Percentiles rank a stretch among this genome's conserved stretches.
These are phyloP conservation scores for Monochamus saltuarius DNA, from an alignment of 1,140 invertebrate species.

Conservation along the genomic window DNA sequence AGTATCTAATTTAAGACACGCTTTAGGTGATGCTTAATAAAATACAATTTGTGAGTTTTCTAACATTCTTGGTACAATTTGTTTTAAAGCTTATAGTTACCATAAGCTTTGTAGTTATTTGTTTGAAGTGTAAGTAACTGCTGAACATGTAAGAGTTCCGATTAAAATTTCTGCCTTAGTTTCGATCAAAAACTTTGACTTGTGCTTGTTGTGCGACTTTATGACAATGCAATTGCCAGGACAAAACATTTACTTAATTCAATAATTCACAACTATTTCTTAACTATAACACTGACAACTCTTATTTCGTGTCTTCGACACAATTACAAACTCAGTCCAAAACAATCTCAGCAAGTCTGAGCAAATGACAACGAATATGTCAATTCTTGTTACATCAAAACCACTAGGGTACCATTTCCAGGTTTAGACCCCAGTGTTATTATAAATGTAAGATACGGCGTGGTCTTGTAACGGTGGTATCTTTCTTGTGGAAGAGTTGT, in stretches of 20 bases:
- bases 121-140: slow-evolving; percentile 2
- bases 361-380: not conserved
- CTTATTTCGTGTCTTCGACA: not conserved
- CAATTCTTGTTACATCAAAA: not conserved
- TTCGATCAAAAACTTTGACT: slow-evolving; percentile 6
- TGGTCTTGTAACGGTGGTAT: slow-evolving; percentile 65
- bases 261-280: slow-evolving; percentile 5
- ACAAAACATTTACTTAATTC: slow-evolving; percentile 2
- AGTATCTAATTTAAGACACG: slow-evolving; percentile 29
- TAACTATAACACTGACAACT: not conserved
- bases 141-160: too few species aligned
- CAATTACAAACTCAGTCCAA: not conserved
- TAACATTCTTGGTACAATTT: slow-evolving; percentile 14
- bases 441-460: slow-evolving; percentile 75
- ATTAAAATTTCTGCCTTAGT: slow-evolving; percentile 11
- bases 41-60: slow-evolving; percentile 21
- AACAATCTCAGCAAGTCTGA: not conserved
- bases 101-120: slow-evolving; percentile 15
- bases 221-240: not conserved
- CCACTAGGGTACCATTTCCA: slow-evolving; percentile 37
- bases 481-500: slow-evolving; percentile 64
- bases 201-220: not conserved
- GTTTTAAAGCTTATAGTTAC: slow-evolving; percentile 34
- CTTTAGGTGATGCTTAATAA: slow-evolving; percentile 33
- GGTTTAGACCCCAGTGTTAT: slow-evolving; percentile 59